phyloP scores from a whole-genome alignment of 2,113 vertebrate species.

The Mormoops blainvillei region DNA sequence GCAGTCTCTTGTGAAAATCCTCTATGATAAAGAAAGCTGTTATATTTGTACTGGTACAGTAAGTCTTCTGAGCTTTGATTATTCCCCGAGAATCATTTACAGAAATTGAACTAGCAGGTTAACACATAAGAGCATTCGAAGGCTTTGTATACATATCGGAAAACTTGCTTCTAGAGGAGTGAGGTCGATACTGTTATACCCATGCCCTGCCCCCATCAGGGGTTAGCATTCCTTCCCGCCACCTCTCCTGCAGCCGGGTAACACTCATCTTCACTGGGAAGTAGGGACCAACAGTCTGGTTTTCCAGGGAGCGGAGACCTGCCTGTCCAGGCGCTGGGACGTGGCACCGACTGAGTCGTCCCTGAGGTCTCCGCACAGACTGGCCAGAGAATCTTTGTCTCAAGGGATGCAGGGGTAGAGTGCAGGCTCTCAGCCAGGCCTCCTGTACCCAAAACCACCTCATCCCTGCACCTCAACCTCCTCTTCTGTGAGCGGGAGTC shows the following conservation, averaged over 20 bases:
- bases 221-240: not conserved
- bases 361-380: not conserved
- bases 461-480: not conserved
- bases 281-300: too few relatives aligned
- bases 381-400: not conserved
- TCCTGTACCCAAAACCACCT: not conserved
- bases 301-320: not conserved
- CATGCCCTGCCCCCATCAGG: rapidly evolving
- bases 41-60: not conserved
- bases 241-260: not conserved
- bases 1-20: not conserved
- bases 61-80: not conserved
- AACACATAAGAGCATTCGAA: not conserved
- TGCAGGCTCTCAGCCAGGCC: not conserved
- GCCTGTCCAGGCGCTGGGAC: not conserved
- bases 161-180: not conserved
- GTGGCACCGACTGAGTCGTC: not conserved
- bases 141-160: not conserved
- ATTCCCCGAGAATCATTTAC: not conserved
- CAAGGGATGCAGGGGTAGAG: rapidly evolving
- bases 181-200: not conserved
- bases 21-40: not conserved
- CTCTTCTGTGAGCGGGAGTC: not conserved
- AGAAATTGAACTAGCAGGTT: not conserved
- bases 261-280: rapidly evolving